Conservation (phyloP, 2,888 invertebrate species). For the Platypus cylindrus region DNA sequence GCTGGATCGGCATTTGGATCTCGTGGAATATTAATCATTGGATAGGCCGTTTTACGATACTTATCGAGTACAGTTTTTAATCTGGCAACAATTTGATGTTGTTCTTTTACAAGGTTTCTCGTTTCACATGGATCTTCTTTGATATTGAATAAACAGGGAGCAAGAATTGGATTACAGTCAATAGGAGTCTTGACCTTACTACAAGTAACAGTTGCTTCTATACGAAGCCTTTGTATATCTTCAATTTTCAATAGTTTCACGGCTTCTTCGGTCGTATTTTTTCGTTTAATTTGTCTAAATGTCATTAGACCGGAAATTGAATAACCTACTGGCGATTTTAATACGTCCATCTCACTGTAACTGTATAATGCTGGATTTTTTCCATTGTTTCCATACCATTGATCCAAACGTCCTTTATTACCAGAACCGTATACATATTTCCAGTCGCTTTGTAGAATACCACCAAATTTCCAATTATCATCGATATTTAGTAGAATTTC, state of each 20-base stretch:
- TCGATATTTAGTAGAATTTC: conserved; percentile 49
- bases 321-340: conserved; percentile 36
- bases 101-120: conserved; percentile 34
- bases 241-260: conserved; percentile 20
- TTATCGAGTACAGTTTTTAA: conserved; percentile 36
- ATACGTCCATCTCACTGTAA: conserved; percentile 35
- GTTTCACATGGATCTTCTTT: conserved; percentile 40
- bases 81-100: conserved; percentile 32
- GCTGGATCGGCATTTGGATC: conserved; percentile 40
- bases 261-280: conserved; percentile 19
- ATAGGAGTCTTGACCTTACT: conserved; percentile 17
- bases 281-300: conserved; percentile 35
- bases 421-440: conserved; percentile 49
- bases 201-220: conserved; percentile 27
- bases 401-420: conserved; percentile 26
- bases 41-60: conserved; percentile 33
- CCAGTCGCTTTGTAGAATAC: conserved; percentile 47
- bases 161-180: conserved; percentile 28
- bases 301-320: conserved; percentile 35
- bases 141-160: conserved; percentile 41
- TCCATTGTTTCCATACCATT: conserved; percentile 37
- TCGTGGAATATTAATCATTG: conserved; percentile 35
- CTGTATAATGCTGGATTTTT: conserved; percentile 26
- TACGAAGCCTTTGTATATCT: conserved; percentile 21
- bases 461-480: conserved; percentile 41